These are phyloP conservation scores for Calameuta filiformis DNA, from an alignment of 2,888 invertebrate genomes.

Conservation along the genomic window DNA sequence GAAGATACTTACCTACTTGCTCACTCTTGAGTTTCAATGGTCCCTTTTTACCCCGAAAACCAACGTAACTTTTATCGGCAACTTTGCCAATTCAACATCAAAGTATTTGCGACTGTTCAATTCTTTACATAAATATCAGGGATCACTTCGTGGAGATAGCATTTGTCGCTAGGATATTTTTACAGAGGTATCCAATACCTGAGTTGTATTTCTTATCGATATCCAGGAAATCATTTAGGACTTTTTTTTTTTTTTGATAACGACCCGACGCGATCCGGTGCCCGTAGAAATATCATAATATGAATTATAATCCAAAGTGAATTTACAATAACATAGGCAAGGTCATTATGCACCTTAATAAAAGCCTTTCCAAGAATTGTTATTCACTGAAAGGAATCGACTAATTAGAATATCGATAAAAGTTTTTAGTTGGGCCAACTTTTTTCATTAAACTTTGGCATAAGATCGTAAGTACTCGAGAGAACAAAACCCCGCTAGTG, in stretches of 20 bases:
- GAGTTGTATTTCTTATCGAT: background rate
- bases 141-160: background rate
- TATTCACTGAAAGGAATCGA: background rate
- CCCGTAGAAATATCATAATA: background rate
- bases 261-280: background rate
- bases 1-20: background rate
- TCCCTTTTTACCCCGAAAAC: background rate
- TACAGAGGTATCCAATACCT: background rate
- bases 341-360: background rate
- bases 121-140: background rate
- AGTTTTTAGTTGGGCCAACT: slow-evolving; percentile 24
- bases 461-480: background rate
- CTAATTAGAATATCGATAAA: slow-evolving; percentile 39
- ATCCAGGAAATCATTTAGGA: background rate
- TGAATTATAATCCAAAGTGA: background rate
- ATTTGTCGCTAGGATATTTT: background rate
- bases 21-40: background rate
- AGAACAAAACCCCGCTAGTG: background rate
- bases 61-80: background rate
- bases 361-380: background rate
- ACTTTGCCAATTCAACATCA: background rate
- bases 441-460: slow-evolving; percentile 40
- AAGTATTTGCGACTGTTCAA: background rate
- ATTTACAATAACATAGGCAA: background rate
- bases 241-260: background rate